Evolutionary conservation across 2,888 invertebrate species (phyloP).

Genomic region (Tuta absoluta): DNA sequence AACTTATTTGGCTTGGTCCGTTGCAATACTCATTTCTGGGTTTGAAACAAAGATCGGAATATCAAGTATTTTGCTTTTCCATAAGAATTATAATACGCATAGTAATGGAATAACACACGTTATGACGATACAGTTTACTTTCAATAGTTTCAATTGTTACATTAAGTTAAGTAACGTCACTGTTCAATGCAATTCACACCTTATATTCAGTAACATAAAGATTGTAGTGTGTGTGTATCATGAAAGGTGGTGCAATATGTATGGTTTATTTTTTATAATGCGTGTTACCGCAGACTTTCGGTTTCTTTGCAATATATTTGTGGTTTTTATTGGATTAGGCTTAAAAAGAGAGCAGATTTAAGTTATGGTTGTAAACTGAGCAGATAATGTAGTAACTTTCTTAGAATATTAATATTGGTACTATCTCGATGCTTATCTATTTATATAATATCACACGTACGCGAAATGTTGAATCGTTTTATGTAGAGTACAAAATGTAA

Average conservation of each 20-base stretch:
- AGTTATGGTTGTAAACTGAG: neutral
- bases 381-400: neutral
- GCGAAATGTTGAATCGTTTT: too few relatives aligned
- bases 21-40: too few relatives aligned
- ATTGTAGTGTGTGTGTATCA: neutral
- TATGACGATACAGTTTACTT: slow-evolving; percentile 7
- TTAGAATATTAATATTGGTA: neutral
- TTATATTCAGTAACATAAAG: slow-evolving; percentile 13
- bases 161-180: slow-evolving; percentile 12
- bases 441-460: too few relatives aligned
- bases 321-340: neutral
- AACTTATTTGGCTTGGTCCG: too few relatives aligned
- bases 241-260: slow-evolving; percentile 19
- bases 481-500: too few relatives aligned
- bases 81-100: neutral
- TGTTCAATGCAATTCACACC: neutral
- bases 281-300: slow-evolving; percentile 12
- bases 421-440: too few relatives aligned
- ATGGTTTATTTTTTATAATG: slow-evolving; percentile 17
- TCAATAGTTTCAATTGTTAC: slow-evolving; percentile 22
- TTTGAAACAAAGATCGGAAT: too few relatives aligned
- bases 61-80: neutral
- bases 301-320: slow-evolving; percentile 6
- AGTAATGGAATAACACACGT: neutral
- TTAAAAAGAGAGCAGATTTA: neutral